Base-by-base conservation (phyloP, 2,888 invertebrate species). In the Bhutanitis thaidina region DNA sequence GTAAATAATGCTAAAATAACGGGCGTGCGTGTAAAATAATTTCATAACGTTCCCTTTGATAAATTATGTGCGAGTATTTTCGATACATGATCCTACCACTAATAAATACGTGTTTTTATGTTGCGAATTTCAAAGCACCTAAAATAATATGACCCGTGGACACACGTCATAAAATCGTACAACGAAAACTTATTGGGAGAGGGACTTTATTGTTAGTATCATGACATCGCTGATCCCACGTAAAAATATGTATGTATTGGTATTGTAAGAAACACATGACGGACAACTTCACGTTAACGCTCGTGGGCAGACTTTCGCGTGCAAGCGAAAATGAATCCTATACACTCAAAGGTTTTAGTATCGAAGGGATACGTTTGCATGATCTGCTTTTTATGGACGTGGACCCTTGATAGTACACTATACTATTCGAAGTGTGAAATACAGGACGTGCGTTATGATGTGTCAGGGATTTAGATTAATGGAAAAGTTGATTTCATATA, bases 231-330 rank as follows among this genome's bases (percentile, higher is more conserved):
- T 81, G 80, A 82, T 80, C 82, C 82, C 72, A 77, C 79, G 77
- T 85, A 85, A 86, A 86, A 86, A 83, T 81, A 82, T 83, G 83
- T 80, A 82, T 80, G 81, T 80, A 78, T 79, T 77, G 74, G 76
- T 70, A 78, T 80, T 83, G 78, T 77, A 74, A 74, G 74, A 77
- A 80, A 80, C 75, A 77, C 74, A 74, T 71, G 72, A 68, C 67
- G 64, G 56, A 50, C 62, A 73, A 70, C 71, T 68, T 60, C 38
- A 61, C 62, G 69, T 65, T 64, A 61, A 64, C 60, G 60, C 55
- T 55, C 52, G 57, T 67, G 66, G 62, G 60, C 65, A 58, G 46
- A 49, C 46, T 53, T 12, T 38, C 25, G 48, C 36, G 58, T 70
- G 61, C 74, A 78, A 53, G 67, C 65, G 68, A 81, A 76, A 67